Evolutionary conservation across 2,113 vertebrate species (phyloP).

Genomic region (Mustela lutreola): DNA sequence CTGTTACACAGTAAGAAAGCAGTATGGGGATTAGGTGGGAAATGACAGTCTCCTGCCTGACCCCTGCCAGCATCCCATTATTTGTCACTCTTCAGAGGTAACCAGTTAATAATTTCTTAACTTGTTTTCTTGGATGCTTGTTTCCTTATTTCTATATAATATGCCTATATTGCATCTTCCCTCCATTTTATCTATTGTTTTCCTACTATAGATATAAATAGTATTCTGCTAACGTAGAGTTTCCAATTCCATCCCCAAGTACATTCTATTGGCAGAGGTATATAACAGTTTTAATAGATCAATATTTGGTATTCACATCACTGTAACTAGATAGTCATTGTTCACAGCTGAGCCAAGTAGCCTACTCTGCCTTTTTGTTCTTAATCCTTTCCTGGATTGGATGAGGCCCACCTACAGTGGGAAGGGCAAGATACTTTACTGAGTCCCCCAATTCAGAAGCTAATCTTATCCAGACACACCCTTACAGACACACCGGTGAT

Average conservation of each 20-base stretch:
- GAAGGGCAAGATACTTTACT: background rate
- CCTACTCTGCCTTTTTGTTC: background rate
- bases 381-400: background rate
- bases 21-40: background rate
- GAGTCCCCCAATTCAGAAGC: background rate
- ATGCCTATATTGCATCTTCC: background rate
- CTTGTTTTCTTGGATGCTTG: background rate
- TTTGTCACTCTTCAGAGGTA: background rate
- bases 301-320: background rate
- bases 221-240: background rate
- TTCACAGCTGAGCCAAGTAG: background rate
- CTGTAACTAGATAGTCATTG: background rate
- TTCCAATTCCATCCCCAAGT: background rate
- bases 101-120: background rate
- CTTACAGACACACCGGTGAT: background rate
- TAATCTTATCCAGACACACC: background rate
- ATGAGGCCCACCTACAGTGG: background rate
- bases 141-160: background rate
- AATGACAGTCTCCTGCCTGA: background rate
- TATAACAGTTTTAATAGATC: conserved; percentile 11
- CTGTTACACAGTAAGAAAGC: background rate
- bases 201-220: background rate
- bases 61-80: background rate
- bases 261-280: background rate
- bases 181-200: conserved; percentile 30